A percentile compares a stretch with the other conserved stretches of the same genome.
phyloP scores from a whole-genome alignment of 2,888 invertebrate genomes.

The Blastobasis adustella region DNA sequence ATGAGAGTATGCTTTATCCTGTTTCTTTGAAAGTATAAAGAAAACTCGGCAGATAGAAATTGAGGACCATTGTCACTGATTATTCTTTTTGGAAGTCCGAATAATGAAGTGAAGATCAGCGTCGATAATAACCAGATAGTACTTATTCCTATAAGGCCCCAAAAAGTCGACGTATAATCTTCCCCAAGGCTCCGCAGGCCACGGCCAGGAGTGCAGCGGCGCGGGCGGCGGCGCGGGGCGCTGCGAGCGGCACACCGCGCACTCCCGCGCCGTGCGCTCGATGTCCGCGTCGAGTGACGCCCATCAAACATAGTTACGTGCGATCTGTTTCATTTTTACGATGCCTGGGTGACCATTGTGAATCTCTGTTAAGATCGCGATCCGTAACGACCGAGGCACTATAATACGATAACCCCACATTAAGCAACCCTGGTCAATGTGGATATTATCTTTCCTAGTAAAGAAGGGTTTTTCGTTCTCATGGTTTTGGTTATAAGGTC shows the following conservation, averaged over 20 bases:
- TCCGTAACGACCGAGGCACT: constrained; percentile 9
- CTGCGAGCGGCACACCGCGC: constrained; percentile 5
- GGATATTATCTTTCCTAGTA: constrained; percentile 4
- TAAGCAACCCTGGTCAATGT: constrained; percentile 10
- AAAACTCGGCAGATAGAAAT: constrained; percentile 9
- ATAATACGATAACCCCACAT: constrained; percentile 16
- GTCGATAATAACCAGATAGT: constrained; percentile 17
- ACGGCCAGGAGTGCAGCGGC: constrained; percentile 16
- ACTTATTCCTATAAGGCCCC: constrained; percentile 11
- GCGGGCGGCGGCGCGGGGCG: constrained; percentile 9
- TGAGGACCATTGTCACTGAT: constrained; percentile 18
- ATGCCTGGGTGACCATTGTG: constrained; percentile 15
- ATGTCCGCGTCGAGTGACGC: constrained; percentile 11
- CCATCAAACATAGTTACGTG: constrained; percentile 19
- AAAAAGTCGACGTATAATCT: constrained; percentile 10
- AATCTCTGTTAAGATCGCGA: constrained; percentile 12
- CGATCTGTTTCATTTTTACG: constrained; percentile 18
- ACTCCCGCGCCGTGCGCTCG: constrained; percentile 6
- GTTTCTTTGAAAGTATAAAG: constrained; percentile 7
- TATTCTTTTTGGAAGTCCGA: constrained; percentile 12
- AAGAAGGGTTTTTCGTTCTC: constrained; percentile 3
- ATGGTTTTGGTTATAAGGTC: constrained; percentile 2
- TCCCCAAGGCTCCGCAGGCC: constrained; percentile 10
- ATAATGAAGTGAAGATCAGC: constrained; percentile 16
- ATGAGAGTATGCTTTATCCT: not conserved